Evolutionary conservation across 2,113 vertebrate genomes (phyloP), one percentile per base, ranked within the genome.

Genomic region (Serilophus lunatus): DNA sequence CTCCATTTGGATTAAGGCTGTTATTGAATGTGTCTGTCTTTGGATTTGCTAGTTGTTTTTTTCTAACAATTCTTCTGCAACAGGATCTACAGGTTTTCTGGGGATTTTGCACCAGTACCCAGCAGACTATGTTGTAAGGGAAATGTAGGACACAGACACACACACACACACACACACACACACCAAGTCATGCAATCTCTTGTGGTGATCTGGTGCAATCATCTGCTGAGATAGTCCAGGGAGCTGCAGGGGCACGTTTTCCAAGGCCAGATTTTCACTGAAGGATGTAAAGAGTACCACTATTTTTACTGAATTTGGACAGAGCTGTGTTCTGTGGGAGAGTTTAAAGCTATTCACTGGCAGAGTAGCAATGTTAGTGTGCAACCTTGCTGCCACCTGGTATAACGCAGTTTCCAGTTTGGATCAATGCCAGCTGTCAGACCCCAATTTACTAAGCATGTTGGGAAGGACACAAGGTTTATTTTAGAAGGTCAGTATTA

Each of bases 351-450:
- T 68, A 12, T 29, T 53, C 35, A 33, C 53, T 35, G 44, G 18
- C 72, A 75, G 76, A 90, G 57, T 18, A 49, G 80, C 42, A 33
- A 22, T 45, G 70, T 36, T 49, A 4, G 49, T 49, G 42, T 79
- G 78, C 66, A 77, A 2, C 61, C 54, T 66, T 79, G 75, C 78
- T 6, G 18, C 74, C 38, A 80, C 54, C 45, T 33, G 25, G 24
- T 54, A n/a, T n/a, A 64, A 59, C 6, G 19, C 1, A 1, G 44
- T 36, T 81, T 86, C 51, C 64, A 50, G 65, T 74, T 16, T 76
- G 91, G 84, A 85, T 72, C 35, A 22, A n/a, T 87, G 93, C 66
- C 78, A 91, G 84, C 90, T 85, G 50, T 89, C 87, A 74, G 71
- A 54, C 33, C 38, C 49, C 36, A 33, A 42, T 88, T 82, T 92